Evolutionary conservation across 2,113 vertebrate species (phyloP), one percentile per base, ranked within the genome.

Genomic region (Neotragus moschatus): DNA sequence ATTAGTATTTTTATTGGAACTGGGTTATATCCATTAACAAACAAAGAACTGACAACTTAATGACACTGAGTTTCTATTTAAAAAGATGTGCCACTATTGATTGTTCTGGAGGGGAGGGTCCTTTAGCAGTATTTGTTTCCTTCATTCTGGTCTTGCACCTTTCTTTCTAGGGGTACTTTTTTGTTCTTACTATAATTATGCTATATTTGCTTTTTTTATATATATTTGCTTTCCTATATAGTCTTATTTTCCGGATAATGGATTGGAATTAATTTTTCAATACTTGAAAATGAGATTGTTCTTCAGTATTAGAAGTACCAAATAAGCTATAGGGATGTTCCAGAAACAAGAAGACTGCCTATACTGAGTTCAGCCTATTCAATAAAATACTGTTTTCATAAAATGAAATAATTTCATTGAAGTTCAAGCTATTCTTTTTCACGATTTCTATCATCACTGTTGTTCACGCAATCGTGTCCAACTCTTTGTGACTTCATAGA

Each of bases 161-260:
- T 84, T 90, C 73, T 79, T 96, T 13, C 77, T 55, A 90, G 36
- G 4, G n/a, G 58, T 33, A 88, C 16, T 43, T 91, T 79, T 84
- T 63, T 80, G 30, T 61, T 97, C 73, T 84, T 85, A 75, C 4
- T 95, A 4, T 91, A 88, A 94, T 88, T 91, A 91, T 45, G 39
- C 45, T 84, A 47, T 81, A 73, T 43, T 77, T 73, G 21, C 30
- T 75, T 93, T 91, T n/a, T n/a, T n/a, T n/a, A n/a, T n/a, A n/a
- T 84, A 47, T 81, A 73, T 43, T 77, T 73, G 21, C 30, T 75
- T 93, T 91, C 61, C 58, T 92, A 56, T 39, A 11, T 53, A 53
- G 56, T 95, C n/a, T 84, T 26, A 91, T 81, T 92, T 94, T 88
- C 51, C 75, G 89, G 70, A 96, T 56, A 91, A 80, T 33, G 88